These are phyloP conservation scores for Apotomis betuletana DNA, from an alignment of 2,888 invertebrate species.

Conservation along the genomic window DNA sequence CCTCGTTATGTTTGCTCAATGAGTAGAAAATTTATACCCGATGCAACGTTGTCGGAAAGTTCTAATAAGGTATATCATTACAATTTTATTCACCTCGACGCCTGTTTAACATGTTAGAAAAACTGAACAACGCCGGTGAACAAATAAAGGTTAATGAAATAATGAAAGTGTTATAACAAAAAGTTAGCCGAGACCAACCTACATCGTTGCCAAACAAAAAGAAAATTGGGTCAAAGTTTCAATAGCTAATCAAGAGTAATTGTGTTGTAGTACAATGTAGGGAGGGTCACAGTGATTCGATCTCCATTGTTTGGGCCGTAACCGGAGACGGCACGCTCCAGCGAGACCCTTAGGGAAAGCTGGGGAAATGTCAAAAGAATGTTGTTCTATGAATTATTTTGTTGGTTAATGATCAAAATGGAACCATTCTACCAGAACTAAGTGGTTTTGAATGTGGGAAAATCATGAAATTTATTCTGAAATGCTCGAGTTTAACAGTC, in stretches of 20 bases:
- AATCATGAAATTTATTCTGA: slow-evolving; percentile 23
- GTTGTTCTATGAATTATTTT: slow-evolving; percentile 40
- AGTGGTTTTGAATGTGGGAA: slow-evolving; percentile 40
- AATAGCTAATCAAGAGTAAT: slow-evolving; percentile 67
- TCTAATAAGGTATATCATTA: slow-evolving; percentile 34
- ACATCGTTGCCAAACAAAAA: slow-evolving; percentile 39
- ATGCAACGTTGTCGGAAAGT: slow-evolving; percentile 12
- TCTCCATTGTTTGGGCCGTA: slow-evolving; percentile 55
- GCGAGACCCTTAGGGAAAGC: slow-evolving; percentile 41
- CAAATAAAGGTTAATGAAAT: slow-evolving; percentile 40
- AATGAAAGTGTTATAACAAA: slow-evolving; percentile 41
- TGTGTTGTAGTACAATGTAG: slow-evolving; percentile 58
- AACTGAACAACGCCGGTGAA: slow-evolving; percentile 19
- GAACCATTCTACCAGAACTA: slow-evolving; percentile 35
- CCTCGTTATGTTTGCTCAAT: slow-evolving; percentile 46
- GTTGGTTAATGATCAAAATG: slow-evolving; percentile 42
- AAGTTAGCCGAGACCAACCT: slow-evolving; percentile 39
- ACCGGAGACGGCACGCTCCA: slow-evolving; percentile 49
- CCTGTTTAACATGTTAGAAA: slow-evolving; percentile 33
- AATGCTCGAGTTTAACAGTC: slow-evolving; percentile 1
- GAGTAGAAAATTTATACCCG: slow-evolving; percentile 39
- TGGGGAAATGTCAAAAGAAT: slow-evolving; percentile 43
- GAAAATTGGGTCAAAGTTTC: slow-evolving; percentile 55
- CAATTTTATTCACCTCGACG: slow-evolving; percentile 24
- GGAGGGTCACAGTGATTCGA: slow-evolving; percentile 44